Percentiles rank a stretch among this genome's conserved stretches.
These are phyloP conservation scores for Perccottus glenii DNA, from an alignment of 2,113 vertebrate genomes.

Conservation along the genomic window DNA sequence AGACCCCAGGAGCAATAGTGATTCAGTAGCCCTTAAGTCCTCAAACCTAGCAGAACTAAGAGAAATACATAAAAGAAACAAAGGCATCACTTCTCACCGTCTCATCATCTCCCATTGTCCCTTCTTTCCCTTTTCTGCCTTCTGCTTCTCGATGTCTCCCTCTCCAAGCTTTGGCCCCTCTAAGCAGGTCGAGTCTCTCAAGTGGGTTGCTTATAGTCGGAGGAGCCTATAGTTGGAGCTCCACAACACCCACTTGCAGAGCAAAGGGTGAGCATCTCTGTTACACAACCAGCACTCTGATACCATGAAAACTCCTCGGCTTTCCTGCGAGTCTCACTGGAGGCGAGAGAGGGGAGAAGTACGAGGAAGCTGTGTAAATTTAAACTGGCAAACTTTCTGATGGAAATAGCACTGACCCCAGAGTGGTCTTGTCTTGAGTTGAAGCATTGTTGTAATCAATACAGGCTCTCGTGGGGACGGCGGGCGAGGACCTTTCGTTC, in stretches of 20 bases:
- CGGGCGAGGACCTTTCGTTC: slow-evolving; percentile 81
- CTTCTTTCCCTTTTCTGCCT: slow-evolving; percentile 35
- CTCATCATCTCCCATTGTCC: slow-evolving; percentile 60
- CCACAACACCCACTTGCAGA: slow-evolving; percentile 80
- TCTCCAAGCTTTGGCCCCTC: slow-evolving; percentile 73
- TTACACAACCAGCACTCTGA: slow-evolving; percentile 79
- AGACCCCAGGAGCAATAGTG: slow-evolving; percentile 59
- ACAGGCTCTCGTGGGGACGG: slow-evolving; percentile 75
- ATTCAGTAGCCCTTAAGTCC: slow-evolving; percentile 70
- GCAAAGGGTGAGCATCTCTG: slow-evolving; percentile 77
- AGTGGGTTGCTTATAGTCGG: slow-evolving; percentile 70
- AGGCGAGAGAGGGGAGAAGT: slow-evolving; percentile 70
- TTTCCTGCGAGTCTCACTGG: slow-evolving; percentile 71
- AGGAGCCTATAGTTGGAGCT: slow-evolving; percentile 78
- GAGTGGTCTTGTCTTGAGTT: slow-evolving; percentile 78
- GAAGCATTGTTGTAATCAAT: slow-evolving; percentile 85
- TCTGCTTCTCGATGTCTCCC: slow-evolving; percentile 39
- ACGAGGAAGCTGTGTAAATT: slow-evolving; percentile 76
- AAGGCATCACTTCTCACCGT: slow-evolving; percentile 60
- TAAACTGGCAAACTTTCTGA: slow-evolving; percentile 84
- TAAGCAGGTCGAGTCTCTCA: slow-evolving; percentile 77
- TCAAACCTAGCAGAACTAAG: slow-evolving; percentile 60
- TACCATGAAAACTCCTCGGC: slow-evolving; percentile 70
- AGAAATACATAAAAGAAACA: slow-evolving; percentile 64
- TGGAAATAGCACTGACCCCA: slow-evolving; percentile 82